These are phyloP conservation scores for Chymomyza procnemis DNA, from an alignment of 2,888 invertebrate genomes.

Conservation along the genomic window DNA sequence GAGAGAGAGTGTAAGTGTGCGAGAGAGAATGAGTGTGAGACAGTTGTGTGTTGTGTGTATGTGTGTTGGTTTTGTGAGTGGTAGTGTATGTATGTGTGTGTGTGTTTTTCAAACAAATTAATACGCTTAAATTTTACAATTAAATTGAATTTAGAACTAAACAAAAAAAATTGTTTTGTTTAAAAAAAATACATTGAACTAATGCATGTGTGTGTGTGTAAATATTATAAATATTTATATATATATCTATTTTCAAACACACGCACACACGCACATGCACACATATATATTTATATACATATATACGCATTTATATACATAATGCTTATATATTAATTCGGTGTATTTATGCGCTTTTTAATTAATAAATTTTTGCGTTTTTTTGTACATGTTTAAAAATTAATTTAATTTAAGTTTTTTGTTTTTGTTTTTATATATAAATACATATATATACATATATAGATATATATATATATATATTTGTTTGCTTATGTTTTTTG, in stretches of 20 bases:
- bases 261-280: constrained; percentile 17
- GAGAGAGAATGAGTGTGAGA: too few relatives aligned
- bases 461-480: constrained; percentile 34
- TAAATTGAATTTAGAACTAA: constrained; percentile 61
- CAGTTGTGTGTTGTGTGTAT: too few relatives aligned
- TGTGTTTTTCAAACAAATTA: constrained; percentile 61
- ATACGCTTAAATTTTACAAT: constrained; percentile 60
- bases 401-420: constrained; percentile 30
- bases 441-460: constrained; percentile 25
- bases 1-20: constrained; percentile 1
- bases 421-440: too few relatives aligned
- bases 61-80: constrained; percentile 7
- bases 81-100: constrained; percentile 27
- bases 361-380: background rate
- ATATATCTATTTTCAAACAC: constrained; percentile 31
- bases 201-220: constrained; percentile 23
- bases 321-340: constrained; percentile 15
- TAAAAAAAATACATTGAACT: constrained; percentile 45
- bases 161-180: constrained; percentile 14
- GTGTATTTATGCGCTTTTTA: background rate
- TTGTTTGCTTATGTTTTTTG: constrained; percentile 45
- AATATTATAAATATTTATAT: constrained; percentile 29
- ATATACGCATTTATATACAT: constrained; percentile 17
- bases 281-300: constrained; percentile 15
- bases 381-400: constrained; percentile 60